These are phyloP conservation scores for Drosophila yooni DNA, from an alignment of 2,888 invertebrate species.

Conservation along the genomic window DNA sequence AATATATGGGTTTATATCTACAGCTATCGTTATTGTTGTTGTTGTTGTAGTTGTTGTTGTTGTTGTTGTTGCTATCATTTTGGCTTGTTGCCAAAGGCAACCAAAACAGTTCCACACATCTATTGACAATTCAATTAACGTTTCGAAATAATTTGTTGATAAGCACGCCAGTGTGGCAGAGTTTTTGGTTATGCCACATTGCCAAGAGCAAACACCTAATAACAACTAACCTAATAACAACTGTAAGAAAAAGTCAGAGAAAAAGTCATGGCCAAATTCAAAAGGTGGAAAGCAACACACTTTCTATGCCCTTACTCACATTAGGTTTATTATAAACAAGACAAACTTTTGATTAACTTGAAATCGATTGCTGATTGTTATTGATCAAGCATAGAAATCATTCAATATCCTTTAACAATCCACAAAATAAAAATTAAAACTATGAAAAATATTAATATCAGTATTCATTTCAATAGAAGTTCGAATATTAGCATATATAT, in stretches of 20 bases:
- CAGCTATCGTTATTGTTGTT: conserved; percentile 23
- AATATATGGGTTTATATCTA: conserved; percentile 22
- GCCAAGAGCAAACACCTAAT: conserved; percentile 40
- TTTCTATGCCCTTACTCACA: conserved; percentile 31
- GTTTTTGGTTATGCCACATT: conserved; percentile 47
- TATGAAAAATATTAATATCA: not conserved
- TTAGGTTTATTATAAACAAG: not conserved
- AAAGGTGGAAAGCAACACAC: not conserved
- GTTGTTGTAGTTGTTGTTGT: conserved; percentile 12
- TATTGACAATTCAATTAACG: conserved; percentile 79
- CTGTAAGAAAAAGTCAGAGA: conserved; percentile 44
- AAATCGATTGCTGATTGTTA: not conserved
- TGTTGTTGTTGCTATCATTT: conserved; percentile 52
- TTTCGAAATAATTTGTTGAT: conserved; percentile 76
- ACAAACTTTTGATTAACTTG: not conserved
- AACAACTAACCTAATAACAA: conserved; percentile 51
- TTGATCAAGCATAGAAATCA: not conserved
- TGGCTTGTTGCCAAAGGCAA: conserved; percentile 62
- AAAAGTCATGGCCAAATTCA: not conserved
- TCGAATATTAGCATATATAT: not conserved
- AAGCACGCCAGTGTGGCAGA: conserved; percentile 45
- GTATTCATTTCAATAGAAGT: too few relatives aligned
- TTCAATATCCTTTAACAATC: not conserved
- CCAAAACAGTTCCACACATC: conserved; percentile 54
- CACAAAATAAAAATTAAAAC: not conserved